Conservation (phyloP, 2,888 invertebrate species). For the Dolichopus griseipennis region DNA sequence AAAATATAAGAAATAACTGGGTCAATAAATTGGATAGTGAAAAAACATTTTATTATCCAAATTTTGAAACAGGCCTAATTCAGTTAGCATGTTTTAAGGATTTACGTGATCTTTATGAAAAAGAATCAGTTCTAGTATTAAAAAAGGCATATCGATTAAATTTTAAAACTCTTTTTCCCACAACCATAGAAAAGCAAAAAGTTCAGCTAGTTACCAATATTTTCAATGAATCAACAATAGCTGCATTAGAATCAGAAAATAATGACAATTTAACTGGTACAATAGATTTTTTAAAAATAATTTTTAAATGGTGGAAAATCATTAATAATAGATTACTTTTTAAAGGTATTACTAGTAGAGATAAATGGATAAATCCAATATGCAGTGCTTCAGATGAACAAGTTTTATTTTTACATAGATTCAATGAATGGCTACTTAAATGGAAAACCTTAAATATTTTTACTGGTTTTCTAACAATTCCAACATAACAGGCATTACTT, state of each 20-base stretch:
- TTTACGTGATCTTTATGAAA: constrained; percentile 9
- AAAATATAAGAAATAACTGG: constrained; percentile 12
- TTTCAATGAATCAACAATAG: constrained; percentile 9
- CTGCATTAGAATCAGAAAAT: not conserved
- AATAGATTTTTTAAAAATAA: constrained; percentile 9
- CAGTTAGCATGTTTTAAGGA: constrained; percentile 8
- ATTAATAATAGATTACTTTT: constrained; percentile 7
- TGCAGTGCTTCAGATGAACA: not conserved
- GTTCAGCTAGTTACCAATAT: constrained; percentile 9
- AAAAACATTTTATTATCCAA: constrained; percentile 12
- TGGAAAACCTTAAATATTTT: not conserved
- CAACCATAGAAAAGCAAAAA: constrained; percentile 2
- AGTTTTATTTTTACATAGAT: not conserved
- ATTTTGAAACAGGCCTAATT: constrained; percentile 1
- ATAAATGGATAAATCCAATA: not conserved
- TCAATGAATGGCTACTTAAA: not conserved
- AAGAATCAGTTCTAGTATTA: not conserved
- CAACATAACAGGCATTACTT: not conserved
- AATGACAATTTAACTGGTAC: not conserved
- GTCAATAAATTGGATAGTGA: not conserved
- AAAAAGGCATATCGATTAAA: not conserved
- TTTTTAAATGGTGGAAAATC: constrained; percentile 7
- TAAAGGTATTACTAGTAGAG: not conserved
- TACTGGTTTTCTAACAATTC: not conserved
- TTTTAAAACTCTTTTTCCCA: not conserved